phyloP scores from a whole-genome alignment of 2,797 vertebrate species.

The Chrosomus eos region DNA sequence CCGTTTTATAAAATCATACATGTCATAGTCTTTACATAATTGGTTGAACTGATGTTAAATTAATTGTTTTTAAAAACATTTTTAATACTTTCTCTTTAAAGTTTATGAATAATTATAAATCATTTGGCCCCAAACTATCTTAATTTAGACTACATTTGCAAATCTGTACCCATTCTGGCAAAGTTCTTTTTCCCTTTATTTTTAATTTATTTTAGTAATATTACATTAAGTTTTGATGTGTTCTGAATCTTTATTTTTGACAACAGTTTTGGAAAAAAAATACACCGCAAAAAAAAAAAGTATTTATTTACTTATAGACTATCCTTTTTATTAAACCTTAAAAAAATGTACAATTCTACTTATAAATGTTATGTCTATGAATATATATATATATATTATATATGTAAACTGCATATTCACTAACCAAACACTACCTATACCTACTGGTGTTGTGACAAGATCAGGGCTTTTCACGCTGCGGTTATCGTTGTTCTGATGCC shows the following conservation, averaged over 20 bases:
- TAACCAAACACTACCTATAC: neutral
- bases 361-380: neutral
- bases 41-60: neutral
- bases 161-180: neutral
- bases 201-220: too few species aligned
- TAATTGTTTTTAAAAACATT: neutral
- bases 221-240: too few species aligned
- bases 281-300: neutral
- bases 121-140: neutral
- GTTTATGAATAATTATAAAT: conserved; percentile 1
- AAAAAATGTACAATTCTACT: neutral
- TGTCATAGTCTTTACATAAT: neutral
- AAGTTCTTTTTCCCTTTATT: too few species aligned
- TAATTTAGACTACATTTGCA: neutral
- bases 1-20: neutral
- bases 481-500: neutral
- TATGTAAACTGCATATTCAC: neutral
- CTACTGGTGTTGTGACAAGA: neutral
- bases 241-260: neutral
- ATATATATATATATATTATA: neutral
- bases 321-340: neutral
- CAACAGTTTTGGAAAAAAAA: neutral
- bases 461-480: neutral
- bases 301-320: neutral
- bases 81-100: neutral